Evolutionary conservation across 1,140 invertebrate genomes (phyloP).

Genomic region (Heliconius himera): DNA sequence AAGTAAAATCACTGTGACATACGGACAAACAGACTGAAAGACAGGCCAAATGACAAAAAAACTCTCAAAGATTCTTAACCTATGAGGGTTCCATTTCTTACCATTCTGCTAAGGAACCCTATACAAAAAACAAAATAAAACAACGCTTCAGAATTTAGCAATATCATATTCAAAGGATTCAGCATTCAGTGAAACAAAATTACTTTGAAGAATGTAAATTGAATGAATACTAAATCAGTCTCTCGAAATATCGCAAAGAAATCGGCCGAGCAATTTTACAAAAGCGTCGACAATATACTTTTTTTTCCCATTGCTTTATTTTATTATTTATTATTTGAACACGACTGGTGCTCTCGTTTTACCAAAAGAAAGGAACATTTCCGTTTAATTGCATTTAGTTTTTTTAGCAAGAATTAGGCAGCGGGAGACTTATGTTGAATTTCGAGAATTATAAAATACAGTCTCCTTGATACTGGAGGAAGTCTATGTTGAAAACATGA

Average conservation of each 20-base stretch:
- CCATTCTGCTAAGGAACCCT: too few relatives aligned
- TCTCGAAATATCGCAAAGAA: neutral
- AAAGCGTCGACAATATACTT: conserved; percentile 5
- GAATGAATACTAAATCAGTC: conserved; percentile 21
- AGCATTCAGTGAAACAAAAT: conserved; percentile 14
- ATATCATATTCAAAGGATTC: conserved; percentile 14
- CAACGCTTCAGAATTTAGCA: neutral
- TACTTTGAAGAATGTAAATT: conserved; percentile 21
- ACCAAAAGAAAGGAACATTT: neutral
- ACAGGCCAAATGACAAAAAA: too few relatives aligned
- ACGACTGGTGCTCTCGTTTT: neutral
- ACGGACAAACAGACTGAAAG: too few relatives aligned
- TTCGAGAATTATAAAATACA: neutral
- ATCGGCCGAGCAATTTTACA: conserved; percentile 5
- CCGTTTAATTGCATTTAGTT: neutral
- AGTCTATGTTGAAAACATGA: too few relatives aligned
- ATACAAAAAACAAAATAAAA: neutral
- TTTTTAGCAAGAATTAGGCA: neutral
- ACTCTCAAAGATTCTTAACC: too few relatives aligned
- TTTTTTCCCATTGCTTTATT: neutral
- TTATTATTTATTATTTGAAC: conserved; percentile 1
- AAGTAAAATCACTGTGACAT: too few relatives aligned
- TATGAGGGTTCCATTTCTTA: too few relatives aligned
- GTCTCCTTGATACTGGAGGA: too few relatives aligned
- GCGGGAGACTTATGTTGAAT: neutral